Conservation (phyloP, 2,797 vertebrate species). For the Anniella stebbinsi region DNA sequence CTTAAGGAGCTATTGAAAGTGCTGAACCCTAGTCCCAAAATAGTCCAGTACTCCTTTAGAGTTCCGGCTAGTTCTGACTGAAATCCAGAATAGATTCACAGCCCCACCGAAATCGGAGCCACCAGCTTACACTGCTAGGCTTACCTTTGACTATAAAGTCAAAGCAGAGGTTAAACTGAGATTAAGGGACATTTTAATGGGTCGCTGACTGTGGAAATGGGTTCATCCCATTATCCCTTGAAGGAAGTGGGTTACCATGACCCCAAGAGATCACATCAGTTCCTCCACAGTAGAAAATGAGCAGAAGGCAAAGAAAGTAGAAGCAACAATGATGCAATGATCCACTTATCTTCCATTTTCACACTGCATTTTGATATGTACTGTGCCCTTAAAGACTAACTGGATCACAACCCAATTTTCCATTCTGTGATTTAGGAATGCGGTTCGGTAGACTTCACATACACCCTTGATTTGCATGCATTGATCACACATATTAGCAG, state of each 20-base stretch:
- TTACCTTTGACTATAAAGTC: background rate
- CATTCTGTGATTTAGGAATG: constrained; percentile 29
- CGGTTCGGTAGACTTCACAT: constrained; percentile 40
- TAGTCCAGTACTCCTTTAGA: too few species aligned
- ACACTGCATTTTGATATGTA: background rate
- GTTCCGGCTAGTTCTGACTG: too few species aligned
- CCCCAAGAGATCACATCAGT: background rate
- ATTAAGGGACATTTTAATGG: background rate
- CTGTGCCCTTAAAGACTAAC: background rate
- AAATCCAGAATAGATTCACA: too few species aligned
- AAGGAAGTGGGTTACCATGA: background rate
- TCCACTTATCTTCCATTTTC: background rate
- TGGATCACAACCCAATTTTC: constrained; percentile 12
- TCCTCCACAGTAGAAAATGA: background rate
- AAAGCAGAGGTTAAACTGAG: background rate
- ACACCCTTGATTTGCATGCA: constrained; percentile 9
- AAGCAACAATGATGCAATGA: background rate
- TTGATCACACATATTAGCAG: constrained; percentile 49
- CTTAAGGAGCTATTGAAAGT: too few species aligned
- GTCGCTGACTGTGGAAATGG: background rate
- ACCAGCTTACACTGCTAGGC: too few species aligned
- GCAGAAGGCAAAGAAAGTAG: background rate
- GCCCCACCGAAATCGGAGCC: too few species aligned
- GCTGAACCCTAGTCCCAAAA: too few species aligned
- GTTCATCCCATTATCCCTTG: background rate